These are phyloP conservation scores for Cyanistes caeruleus DNA, from an alignment of 2,113 vertebrate species.

Conservation along the genomic window DNA sequence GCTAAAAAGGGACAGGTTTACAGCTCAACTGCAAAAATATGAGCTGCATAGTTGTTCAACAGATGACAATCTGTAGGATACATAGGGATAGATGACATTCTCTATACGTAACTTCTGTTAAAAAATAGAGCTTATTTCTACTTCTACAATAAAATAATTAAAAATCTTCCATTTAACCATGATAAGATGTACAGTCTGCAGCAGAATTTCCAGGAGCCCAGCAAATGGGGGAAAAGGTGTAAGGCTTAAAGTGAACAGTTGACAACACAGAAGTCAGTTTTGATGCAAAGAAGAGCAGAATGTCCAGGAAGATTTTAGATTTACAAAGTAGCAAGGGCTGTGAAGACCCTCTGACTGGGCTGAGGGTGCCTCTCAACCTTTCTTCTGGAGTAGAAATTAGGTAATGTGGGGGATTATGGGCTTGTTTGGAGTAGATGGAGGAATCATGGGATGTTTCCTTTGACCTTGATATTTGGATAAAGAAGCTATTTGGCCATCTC, in stretches of 20 bases:
- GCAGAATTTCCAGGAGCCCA: not conserved
- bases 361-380: not conserved
- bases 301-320: not conserved
- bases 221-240: not conserved
- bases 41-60: not conserved
- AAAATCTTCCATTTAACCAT: not conserved
- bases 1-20: not conserved
- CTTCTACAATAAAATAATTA: not conserved
- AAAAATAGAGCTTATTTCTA: not conserved
- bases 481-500: not conserved
- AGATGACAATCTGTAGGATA: not conserved
- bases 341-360: not conserved
- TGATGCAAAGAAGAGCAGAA: not conserved
- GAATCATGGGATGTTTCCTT: not conserved
- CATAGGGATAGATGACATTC: not conserved
- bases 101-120: not conserved
- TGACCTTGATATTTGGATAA: not conserved
- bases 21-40: not conserved
- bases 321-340: not conserved
- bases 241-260: not conserved
- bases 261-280: not conserved
- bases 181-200: not conserved
- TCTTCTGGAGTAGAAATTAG: not conserved
- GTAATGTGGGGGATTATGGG: not conserved
- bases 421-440: not conserved